These are phyloP conservation scores for Ophthalmolycus amberensis DNA, from an alignment of 2,113 vertebrate species.

Conservation along the genomic window DNA sequence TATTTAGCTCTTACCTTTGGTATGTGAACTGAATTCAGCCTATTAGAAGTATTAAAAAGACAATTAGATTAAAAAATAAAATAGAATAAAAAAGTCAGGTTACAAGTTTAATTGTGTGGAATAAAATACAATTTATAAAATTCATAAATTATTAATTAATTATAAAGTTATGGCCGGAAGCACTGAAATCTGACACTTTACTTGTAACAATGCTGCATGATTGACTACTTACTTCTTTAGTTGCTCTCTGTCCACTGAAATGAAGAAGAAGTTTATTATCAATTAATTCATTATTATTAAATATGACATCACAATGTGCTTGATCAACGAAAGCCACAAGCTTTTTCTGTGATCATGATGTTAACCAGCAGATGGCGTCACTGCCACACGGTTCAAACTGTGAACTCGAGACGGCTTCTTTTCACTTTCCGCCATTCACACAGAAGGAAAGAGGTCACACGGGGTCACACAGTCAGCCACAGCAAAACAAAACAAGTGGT, in stretches of 20 bases:
- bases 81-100: neutral
- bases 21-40: conserved; percentile 20
- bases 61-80: neutral
- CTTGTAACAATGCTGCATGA: neutral
- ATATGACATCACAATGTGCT: neutral
- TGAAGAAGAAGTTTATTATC: neutral
- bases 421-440: neutral
- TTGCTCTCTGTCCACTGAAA: conserved; percentile 43
- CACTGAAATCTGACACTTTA: neutral
- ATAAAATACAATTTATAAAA: neutral
- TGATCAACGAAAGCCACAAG: neutral
- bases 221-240: conserved; percentile 54
- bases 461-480: neutral
- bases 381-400: conserved; percentile 15
- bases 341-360: neutral
- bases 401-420: neutral
- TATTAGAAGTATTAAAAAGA: conserved; percentile 31
- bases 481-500: neutral
- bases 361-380: conserved; percentile 65
- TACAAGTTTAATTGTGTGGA: neutral
- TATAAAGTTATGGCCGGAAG: neutral
- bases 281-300: neutral
- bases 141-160: neutral
- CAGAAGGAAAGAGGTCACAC: neutral
- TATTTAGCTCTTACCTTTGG: conserved; percentile 50